These are phyloP conservation scores for Sparidentex hasta DNA, from an alignment of 2,797 vertebrate species.

Conservation along the genomic window DNA sequence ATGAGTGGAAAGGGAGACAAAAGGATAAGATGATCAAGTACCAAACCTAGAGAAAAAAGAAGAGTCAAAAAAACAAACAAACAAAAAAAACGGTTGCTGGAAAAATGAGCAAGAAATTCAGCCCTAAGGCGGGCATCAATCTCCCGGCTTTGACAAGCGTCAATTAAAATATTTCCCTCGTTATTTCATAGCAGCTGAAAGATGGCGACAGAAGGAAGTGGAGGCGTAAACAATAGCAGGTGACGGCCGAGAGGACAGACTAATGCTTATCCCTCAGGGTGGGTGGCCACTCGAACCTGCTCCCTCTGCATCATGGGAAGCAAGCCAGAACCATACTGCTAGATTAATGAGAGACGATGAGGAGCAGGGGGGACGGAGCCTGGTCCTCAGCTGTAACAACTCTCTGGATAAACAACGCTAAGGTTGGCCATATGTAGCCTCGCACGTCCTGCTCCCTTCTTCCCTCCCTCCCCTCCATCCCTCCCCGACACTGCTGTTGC, in stretches of 20 bases:
- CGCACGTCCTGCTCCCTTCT: constrained; percentile 13
- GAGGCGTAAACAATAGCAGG: constrained; percentile 75
- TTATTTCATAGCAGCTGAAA: constrained; percentile 71
- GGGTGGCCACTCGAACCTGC: constrained; percentile 80
- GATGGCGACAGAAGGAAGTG: constrained; percentile 56
- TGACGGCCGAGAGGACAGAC: constrained; percentile 61
- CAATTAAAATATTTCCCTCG: constrained; percentile 68
- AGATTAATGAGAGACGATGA: constrained; percentile 80
- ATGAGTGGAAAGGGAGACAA: constrained; percentile 22
- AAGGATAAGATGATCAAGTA: constrained; percentile 28
- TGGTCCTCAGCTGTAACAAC: constrained; percentile 81
- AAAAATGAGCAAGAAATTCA: constrained; percentile 46
- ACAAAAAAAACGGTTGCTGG: constrained; percentile 27
- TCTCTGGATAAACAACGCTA: constrained; percentile 74
- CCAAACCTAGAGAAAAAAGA: constrained; percentile 22
- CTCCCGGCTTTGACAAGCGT: constrained; percentile 50
- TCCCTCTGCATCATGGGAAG: constrained; percentile 67
- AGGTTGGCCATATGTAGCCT: constrained; percentile 72
- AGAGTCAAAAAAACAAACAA: constrained; percentile 5
- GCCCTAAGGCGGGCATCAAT: constrained; percentile 56
- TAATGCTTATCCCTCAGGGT: constrained; percentile 69
- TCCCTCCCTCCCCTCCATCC: neutral
- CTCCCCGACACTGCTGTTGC: constrained; percentile 38
- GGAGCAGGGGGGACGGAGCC: constrained; percentile 62
- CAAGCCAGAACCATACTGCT: constrained; percentile 69